Conservation (phyloP, 2,888 invertebrate species). For the Temnothorax ravouxi region DNA sequence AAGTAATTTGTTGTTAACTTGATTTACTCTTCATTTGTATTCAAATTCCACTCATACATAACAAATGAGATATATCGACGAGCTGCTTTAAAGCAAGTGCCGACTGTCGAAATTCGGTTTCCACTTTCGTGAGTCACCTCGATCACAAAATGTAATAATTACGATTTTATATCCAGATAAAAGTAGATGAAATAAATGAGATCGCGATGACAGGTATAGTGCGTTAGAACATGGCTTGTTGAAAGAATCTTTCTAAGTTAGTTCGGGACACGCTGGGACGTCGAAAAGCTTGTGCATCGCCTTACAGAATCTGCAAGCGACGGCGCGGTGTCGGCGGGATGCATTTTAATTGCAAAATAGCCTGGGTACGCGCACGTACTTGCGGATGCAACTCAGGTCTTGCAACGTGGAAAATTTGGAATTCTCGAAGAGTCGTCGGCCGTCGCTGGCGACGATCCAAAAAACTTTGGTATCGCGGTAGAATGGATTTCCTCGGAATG, state of each 20-base stretch:
- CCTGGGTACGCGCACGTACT: slow-evolving; percentile 46
- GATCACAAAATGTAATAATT: background rate
- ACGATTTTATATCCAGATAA: background rate
- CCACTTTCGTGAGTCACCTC: background rate
- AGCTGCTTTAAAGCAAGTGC: slow-evolving; percentile 17
- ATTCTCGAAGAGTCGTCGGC: slow-evolving; percentile 46
- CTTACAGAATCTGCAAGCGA: slow-evolving; percentile 43
- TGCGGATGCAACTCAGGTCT: slow-evolving; percentile 37
- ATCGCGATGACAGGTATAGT: background rate
- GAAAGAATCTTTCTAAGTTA: slow-evolving; percentile 15
- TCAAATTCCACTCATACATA: slow-evolving; percentile 2
- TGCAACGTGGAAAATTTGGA: slow-evolving; percentile 31
- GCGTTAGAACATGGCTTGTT: slow-evolving; percentile 14
- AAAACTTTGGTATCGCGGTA: slow-evolving; percentile 46
- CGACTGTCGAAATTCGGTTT: slow-evolving; percentile 58
- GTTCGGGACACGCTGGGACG: slow-evolving; percentile 23
- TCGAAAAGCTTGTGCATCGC: slow-evolving; percentile 51
- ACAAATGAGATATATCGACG: background rate
- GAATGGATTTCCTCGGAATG: slow-evolving; percentile 39
- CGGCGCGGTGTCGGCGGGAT: slow-evolving; percentile 42
- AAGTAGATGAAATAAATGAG: background rate
- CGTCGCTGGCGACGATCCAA: slow-evolving; percentile 56
- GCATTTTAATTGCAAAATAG: slow-evolving; percentile 77
- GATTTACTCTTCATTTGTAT: background rate
- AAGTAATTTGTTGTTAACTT: background rate